These are phyloP conservation scores for Dendrolimus kikuchii DNA, from an alignment of 1,140 invertebrate species.

Conservation along the genomic window DNA sequence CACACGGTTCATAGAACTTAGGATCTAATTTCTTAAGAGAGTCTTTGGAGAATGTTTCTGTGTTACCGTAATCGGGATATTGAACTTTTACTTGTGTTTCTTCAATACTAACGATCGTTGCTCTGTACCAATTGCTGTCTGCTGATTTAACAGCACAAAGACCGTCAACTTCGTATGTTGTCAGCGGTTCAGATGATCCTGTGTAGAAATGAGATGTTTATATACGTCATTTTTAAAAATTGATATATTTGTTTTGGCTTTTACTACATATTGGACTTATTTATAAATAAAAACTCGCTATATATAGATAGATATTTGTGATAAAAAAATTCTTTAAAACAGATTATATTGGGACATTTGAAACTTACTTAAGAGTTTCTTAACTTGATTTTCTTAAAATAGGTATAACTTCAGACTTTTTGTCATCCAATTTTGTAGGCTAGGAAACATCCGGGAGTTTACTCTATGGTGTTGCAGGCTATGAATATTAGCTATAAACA, in stretches of 20 bases:
- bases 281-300: neutral
- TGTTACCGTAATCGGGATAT: constrained; percentile 86
- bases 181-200: constrained; percentile 45
- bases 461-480: no score
- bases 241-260: no score
- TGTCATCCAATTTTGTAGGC: no score
- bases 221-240: no score
- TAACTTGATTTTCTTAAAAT: no score
- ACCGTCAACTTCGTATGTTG: constrained; percentile 46
- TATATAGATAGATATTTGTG: no score
- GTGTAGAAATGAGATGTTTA: neutral
- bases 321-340: no score
- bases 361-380: no score
- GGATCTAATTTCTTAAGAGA: constrained; percentile 71
- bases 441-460: no score
- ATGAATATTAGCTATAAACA: no score
- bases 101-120: constrained; percentile 67
- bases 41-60: constrained; percentile 72
- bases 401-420: no score
- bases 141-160: constrained; percentile 75
- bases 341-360: no score
- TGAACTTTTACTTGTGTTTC: constrained; percentile 72
- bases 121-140: constrained; percentile 81
- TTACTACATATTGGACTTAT: neutral
- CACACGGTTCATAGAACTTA: constrained; percentile 71